Evolutionary conservation across 2,113 vertebrate species (phyloP).

Genomic region (Uria lomvia): DNA sequence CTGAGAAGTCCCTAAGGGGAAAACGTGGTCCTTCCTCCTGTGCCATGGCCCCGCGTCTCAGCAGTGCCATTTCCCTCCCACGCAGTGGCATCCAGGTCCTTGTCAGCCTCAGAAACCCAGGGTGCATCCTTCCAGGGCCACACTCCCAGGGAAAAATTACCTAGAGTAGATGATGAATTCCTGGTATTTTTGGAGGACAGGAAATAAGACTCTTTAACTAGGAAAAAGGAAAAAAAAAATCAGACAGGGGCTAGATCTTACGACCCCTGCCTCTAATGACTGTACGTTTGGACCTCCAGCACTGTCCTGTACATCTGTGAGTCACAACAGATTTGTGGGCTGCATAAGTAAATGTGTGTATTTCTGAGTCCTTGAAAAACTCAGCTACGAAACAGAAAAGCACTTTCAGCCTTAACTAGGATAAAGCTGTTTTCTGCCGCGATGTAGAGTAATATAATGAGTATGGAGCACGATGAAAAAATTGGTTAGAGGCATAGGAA

Average conservation of each 20-base stretch:
- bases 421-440: not conserved
- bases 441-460: not conserved
- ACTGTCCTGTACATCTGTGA: not conserved
- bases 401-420: not conserved
- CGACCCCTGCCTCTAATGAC: not conserved
- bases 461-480: not conserved
- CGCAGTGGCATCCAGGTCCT: not conserved
- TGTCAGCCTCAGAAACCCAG: not conserved
- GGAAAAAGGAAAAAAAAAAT: not conserved
- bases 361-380: not conserved
- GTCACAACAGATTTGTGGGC: not conserved
- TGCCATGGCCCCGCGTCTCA: rapidly evolving
- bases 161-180: not conserved
- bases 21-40: not conserved
- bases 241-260: not conserved
- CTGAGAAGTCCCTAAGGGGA: not conserved
- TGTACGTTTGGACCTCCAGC: not conserved
- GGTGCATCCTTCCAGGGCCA: not conserved
- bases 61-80: not conserved
- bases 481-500: not conserved
- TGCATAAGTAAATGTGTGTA: not conserved
- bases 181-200: not conserved
- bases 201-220: not conserved
- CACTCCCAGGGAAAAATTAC: not conserved
- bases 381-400: not conserved